phyloP scores from a whole-genome alignment of 2,888 invertebrate genomes.

The Hydropsyche betteni region DNA sequence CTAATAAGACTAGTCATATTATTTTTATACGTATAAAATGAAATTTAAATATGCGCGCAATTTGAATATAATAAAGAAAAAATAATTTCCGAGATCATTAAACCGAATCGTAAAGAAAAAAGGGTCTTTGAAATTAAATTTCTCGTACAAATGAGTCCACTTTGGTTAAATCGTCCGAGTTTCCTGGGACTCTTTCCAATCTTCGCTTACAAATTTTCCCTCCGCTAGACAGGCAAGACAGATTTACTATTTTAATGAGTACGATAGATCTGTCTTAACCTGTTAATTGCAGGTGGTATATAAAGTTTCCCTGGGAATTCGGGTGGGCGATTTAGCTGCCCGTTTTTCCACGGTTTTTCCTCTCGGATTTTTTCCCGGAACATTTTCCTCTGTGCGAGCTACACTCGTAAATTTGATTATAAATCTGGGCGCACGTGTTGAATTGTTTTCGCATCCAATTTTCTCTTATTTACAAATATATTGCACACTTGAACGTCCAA shows the following conservation, averaged over 20 bases:
- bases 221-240: constrained; percentile 8
- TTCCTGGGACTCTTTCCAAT: not conserved
- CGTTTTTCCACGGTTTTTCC: constrained; percentile 12
- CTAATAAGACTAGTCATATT: no score
- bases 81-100: no score
- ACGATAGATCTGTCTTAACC: constrained; percentile 35
- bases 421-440: constrained; percentile 6
- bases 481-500: no score
- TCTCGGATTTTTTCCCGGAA: not conserved
- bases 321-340: not conserved
- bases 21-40: no score
- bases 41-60: no score
- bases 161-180: not conserved
- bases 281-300: constrained; percentile 32
- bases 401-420: not conserved
- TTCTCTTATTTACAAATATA: no score
- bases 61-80: no score
- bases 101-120: no score
- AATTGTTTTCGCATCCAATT: constrained; percentile 8
- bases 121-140: no score
- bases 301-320: constrained; percentile 16
- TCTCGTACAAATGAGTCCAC: no score
- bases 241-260: constrained; percentile 37
- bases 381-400: not conserved
- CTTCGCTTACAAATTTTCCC: constrained; percentile 7